phyloP scores from a whole-genome alignment of 2,113 vertebrate species.

The Archilochus colubris region DNA sequence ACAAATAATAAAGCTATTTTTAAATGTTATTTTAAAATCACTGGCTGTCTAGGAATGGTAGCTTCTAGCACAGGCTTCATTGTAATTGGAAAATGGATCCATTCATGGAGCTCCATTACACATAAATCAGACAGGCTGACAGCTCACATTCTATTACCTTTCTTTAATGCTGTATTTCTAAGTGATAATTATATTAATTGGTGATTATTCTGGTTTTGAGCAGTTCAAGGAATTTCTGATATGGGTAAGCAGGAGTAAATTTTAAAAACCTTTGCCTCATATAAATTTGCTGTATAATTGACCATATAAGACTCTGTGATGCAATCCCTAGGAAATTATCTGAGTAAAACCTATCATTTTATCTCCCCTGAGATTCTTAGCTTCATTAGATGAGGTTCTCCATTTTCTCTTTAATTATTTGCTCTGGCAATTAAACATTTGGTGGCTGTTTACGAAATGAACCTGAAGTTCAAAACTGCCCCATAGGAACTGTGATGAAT shows the following conservation, averaged over 20 bases:
- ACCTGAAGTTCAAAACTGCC: conserved; percentile 22
- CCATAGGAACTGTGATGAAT: conserved; percentile 14
- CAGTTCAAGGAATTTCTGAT: background rate
- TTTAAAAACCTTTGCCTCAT: background rate
- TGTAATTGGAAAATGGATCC: conserved; percentile 10
- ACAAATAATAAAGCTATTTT: conserved; percentile 31
- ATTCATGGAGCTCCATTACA: background rate
- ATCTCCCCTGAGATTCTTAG: background rate
- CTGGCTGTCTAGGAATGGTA: background rate
- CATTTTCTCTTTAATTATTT: conserved; percentile 43
- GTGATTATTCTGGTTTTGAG: background rate
- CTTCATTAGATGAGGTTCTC: conserved; percentile 12
- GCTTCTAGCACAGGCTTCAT: conserved; percentile 15
- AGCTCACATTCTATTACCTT: conserved; percentile 5
- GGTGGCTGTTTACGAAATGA: conserved; percentile 32
- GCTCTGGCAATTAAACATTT: conserved; percentile 18
- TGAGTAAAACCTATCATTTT: background rate
- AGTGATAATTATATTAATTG: conserved; percentile 38
- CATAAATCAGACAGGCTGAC: background rate
- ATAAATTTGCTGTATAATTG: background rate
- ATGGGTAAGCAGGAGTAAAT: background rate
- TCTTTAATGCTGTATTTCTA: background rate
- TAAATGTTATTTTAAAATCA: conserved; percentile 7
- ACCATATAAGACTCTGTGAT: background rate
- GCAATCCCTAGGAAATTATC: background rate